Conservation (phyloP, 2,797 vertebrate genomes). For the Gymnothorax javanicus region DNA sequence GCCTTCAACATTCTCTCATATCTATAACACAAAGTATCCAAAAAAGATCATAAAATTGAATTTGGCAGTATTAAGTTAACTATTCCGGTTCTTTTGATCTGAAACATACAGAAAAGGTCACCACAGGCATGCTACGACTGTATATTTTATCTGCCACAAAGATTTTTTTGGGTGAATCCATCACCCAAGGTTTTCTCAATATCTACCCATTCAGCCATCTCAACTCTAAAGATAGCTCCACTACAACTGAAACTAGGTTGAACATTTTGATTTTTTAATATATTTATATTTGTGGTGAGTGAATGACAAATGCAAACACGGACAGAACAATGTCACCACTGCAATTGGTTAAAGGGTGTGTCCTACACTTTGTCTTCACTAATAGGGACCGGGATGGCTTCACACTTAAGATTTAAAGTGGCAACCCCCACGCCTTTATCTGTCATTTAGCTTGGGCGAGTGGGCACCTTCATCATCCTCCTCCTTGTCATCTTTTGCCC, state of each 20-base stretch:
- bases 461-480: slow-evolving; percentile 85
- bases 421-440: slow-evolving; percentile 71
- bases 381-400: slow-evolving; percentile 54
- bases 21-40: slow-evolving; percentile 24
- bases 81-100: slow-evolving; percentile 35
- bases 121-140: slow-evolving; percentile 52
- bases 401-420: slow-evolving; percentile 31
- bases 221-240: slow-evolving; percentile 8
- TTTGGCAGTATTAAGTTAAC: slow-evolving; percentile 40
- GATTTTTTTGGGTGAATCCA: slow-evolving; percentile 15
- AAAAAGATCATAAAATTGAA: slow-evolving; percentile 31
- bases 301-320: slow-evolving; percentile 64
- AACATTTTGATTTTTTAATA: background rate
- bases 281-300: slow-evolving; percentile 28
- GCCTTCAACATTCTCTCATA: slow-evolving; percentile 8
- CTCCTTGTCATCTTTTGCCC: slow-evolving; percentile 86
- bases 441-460: slow-evolving; percentile 82
- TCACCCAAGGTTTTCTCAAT: slow-evolving; percentile 5
- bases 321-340: slow-evolving; percentile 66
- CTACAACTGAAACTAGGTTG: slow-evolving; percentile 17
- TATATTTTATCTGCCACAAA: slow-evolving; percentile 44
- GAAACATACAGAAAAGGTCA: slow-evolving; percentile 34
- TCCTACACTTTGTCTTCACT: slow-evolving; percentile 59
- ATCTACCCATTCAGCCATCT: background rate
- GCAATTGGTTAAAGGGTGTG: slow-evolving; percentile 64